Base-by-base conservation (phyloP, 2,888 invertebrate species). In the Chymomyza fuscimana region DNA sequence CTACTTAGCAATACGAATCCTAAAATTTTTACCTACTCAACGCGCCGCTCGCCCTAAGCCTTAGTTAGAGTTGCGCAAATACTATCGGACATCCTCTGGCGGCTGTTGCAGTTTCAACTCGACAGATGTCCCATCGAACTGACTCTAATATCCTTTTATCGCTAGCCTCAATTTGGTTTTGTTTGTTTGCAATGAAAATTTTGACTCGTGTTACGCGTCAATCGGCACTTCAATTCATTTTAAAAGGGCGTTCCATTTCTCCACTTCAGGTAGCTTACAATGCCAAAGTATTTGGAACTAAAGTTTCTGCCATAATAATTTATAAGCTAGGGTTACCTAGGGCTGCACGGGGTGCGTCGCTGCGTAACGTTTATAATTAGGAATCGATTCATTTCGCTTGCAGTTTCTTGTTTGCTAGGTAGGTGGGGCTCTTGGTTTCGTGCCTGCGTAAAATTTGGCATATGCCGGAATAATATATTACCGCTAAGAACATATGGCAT, bases 121-220 rank as follows among this genome's bases (percentile, higher is more conserved):
- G 58, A 36, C 36, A 71, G 59, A 54, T 67, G 32, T 19, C 54
- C 52, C 59, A 40, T 60, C 63, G 51, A 36, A 69, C 65, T 67
- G 79, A 71, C 67, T 56, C 64, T 65, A 51, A 61, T 54, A 52
- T 65, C 62, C 68, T 60, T 58, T 70, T 61, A 19, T 32, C 19
- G 65, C 32, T 50, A 65, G 68, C 73, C 62, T 54, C 19, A 54
- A 64, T 68, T 76, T 61, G 32, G 56, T 56, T 70, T 70, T 70
- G n/a, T 73, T 68, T 65, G 36, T 64, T 56, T 58, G 40, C 69
- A 63, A 65, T 63, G 62, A 40, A 51, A 64, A 61, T 74, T 78
- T 73, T 81, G 88, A 83, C 89, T 86, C 88, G 88, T 86, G 86
- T 86, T 87, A 77, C 82, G 78, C 87, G 70, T 79, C 82, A 84